Conservation (phyloP, 2,888 invertebrate genomes). For the Yponomeuta cagnagella region DNA sequence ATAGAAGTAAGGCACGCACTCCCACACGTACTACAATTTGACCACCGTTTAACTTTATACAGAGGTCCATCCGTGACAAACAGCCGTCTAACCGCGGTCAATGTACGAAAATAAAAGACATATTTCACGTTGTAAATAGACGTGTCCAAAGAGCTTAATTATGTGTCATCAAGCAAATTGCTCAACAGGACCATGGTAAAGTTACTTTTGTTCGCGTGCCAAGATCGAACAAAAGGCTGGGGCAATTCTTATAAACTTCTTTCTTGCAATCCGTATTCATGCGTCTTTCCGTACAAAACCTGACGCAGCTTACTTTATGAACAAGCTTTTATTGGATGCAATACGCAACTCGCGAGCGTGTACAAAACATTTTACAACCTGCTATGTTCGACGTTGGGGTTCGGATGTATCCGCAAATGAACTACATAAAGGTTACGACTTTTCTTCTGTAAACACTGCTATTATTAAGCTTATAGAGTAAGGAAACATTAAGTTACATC, state of each 20-base stretch:
- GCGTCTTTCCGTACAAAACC: not conserved
- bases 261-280: not conserved
- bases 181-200: not conserved
- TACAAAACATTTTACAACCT: constrained; percentile 13
- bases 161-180: not conserved
- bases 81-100: constrained; percentile 46
- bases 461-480: not conserved
- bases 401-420: constrained; percentile 5
- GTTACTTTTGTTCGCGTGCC: not conserved
- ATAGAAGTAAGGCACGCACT: not conserved
- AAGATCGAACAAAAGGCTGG: not conserved
- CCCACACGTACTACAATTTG: constrained; percentile 6
- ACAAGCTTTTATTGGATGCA: constrained; percentile 8
- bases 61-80: constrained; percentile 35
- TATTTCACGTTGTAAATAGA: constrained; percentile 26
- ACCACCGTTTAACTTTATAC: constrained; percentile 4
- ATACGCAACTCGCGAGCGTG: not conserved
- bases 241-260: not conserved
- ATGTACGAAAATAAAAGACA: constrained; percentile 51
- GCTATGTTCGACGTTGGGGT: not conserved
- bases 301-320: not conserved
- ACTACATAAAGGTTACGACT: constrained; percentile 16
- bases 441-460: constrained; percentile 7
- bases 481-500: too few species aligned
- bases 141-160: not conserved